These are phyloP conservation scores for Drosophila pullipes DNA, from an alignment of 2,888 invertebrate genomes.

Conservation along the genomic window DNA sequence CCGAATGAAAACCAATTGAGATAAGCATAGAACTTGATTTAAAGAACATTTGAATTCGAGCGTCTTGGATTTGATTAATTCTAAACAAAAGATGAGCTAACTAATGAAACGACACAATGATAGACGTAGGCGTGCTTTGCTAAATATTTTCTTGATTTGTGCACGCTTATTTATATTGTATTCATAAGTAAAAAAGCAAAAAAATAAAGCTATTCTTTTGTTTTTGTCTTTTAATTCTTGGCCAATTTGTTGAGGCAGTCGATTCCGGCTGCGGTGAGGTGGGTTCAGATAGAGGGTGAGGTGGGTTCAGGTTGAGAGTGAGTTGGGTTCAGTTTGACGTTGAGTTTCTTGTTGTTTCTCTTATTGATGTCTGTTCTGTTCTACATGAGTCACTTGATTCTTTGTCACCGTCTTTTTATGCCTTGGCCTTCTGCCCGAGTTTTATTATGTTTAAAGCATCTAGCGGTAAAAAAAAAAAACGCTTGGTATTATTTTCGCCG, in stretches of 20 bases:
- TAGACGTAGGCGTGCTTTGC: slow-evolving; percentile 12
- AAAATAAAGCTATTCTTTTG: neutral
- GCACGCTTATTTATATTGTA: slow-evolving; percentile 43
- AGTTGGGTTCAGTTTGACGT: neutral
- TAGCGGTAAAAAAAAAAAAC: slow-evolving; percentile 49
- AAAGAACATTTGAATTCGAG: slow-evolving; percentile 28
- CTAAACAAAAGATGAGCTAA: slow-evolving; percentile 42
- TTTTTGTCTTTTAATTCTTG: slow-evolving; percentile 19
- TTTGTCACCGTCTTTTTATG: slow-evolving; percentile 27
- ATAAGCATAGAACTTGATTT: slow-evolving; percentile 30
- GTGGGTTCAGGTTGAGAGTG: slow-evolving; percentile 2
- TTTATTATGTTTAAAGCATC: slow-evolving; percentile 34
- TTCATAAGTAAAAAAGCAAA: slow-evolving; percentile 21
- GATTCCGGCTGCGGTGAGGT: neutral
- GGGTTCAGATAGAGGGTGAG: slow-evolving; percentile 6
- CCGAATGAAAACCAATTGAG: slow-evolving; percentile 29
- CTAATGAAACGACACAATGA: slow-evolving; percentile 8
- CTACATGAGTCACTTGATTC: slow-evolving; percentile 50
- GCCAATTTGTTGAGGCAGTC: slow-evolving; percentile 45
- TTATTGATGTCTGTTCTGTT: slow-evolving; percentile 32
- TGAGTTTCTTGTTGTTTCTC: slow-evolving; percentile 5
- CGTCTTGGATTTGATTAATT: slow-evolving; percentile 19
- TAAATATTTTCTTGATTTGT: slow-evolving; percentile 27
- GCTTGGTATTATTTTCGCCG: slow-evolving; percentile 16
- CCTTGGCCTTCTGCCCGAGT: slow-evolving; percentile 48